Evolutionary conservation across 2,113 vertebrate genomes (phyloP).

Genomic region (Xenopus laevis): DNA sequence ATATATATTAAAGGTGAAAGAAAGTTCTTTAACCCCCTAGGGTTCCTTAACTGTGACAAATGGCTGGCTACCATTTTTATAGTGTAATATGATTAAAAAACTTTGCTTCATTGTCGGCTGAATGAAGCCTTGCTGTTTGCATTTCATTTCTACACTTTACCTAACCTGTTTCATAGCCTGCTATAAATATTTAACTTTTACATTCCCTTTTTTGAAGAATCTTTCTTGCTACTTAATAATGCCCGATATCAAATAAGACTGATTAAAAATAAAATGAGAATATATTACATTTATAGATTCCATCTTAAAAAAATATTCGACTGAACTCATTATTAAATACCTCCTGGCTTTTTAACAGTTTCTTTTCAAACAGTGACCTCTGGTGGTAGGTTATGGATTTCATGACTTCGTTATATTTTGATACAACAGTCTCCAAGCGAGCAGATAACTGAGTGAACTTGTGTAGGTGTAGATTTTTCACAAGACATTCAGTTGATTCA

Average conservation of each 20-base stretch:
- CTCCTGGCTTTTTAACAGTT: slow-evolving; percentile 26
- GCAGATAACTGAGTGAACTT: slow-evolving; percentile 12
- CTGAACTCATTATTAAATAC: slow-evolving; percentile 5
- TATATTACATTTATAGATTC: background rate
- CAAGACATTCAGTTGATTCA: slow-evolving; percentile 16
- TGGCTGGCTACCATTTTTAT: no score
- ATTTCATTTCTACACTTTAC: no score
- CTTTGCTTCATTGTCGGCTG: no score
- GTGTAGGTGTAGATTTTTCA: slow-evolving; percentile 15
- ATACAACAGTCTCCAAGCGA: slow-evolving; percentile 29
- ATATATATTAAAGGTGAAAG: no score
- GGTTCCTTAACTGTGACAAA: no score
- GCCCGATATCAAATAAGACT: background rate
- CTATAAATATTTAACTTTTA: background rate
- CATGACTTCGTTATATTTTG: slow-evolving; percentile 39
- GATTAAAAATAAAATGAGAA: background rate
- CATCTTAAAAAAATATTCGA: background rate
- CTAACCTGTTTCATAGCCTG: background rate
- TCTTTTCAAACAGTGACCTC: slow-evolving; percentile 42
- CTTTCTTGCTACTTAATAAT: background rate
- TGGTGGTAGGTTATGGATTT: slow-evolving; percentile 36
- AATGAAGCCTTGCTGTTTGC: no score
- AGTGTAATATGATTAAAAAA: no score
- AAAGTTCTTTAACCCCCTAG: no score
- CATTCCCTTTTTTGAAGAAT: background rate